Percentiles rank a stretch among this genome's conserved stretches.
phyloP scores from a whole-genome alignment of 2,113 vertebrate genomes.

The Plestiodon gilberti region DNA sequence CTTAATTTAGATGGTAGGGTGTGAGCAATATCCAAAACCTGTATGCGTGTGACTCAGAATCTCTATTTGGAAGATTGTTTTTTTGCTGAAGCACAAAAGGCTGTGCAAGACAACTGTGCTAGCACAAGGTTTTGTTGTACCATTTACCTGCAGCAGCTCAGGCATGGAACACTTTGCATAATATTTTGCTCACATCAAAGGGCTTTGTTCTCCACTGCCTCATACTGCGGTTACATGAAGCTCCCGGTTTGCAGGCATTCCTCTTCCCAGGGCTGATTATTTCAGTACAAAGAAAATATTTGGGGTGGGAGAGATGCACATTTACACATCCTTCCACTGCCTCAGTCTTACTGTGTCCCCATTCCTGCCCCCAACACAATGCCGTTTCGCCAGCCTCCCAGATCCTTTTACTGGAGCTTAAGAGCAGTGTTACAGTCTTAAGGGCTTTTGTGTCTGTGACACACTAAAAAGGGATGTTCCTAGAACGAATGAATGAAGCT shows the following conservation, averaged over 20 bases:
- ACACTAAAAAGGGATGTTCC: constrained; percentile 3
- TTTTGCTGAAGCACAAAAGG: constrained; percentile 22
- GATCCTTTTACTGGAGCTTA: constrained; percentile 42
- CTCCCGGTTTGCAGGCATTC: constrained; percentile 21
- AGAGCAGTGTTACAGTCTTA: constrained; percentile 10
- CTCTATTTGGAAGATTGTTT: constrained; percentile 27
- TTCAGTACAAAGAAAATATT: constrained; percentile 11
- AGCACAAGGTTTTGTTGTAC: constrained; percentile 14
- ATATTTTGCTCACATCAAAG: constrained; percentile 60
- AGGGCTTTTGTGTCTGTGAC: neutral
- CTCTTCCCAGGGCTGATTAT: constrained; percentile 6
- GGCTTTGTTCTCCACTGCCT: constrained; percentile 78
- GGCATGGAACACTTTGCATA: constrained; percentile 50
- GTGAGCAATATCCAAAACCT: constrained; percentile 13
- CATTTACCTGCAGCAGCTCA: constrained; percentile 64
- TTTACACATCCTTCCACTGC: constrained; percentile 9
- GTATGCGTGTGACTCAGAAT: neutral
- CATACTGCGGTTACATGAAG: constrained; percentile 46
- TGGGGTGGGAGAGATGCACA: neutral
- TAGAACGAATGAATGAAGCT: neutral
- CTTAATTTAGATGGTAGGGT: neutral
- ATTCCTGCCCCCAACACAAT: neutral
- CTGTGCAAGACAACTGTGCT: constrained; percentile 40
- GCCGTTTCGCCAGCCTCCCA: constrained; percentile 53
- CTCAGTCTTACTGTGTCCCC: neutral